A percentile compares a stretch with the other conserved stretches of the same genome.
Conservation (phyloP, 2,888 invertebrate genomes). For the Melieria omissa region DNA sequence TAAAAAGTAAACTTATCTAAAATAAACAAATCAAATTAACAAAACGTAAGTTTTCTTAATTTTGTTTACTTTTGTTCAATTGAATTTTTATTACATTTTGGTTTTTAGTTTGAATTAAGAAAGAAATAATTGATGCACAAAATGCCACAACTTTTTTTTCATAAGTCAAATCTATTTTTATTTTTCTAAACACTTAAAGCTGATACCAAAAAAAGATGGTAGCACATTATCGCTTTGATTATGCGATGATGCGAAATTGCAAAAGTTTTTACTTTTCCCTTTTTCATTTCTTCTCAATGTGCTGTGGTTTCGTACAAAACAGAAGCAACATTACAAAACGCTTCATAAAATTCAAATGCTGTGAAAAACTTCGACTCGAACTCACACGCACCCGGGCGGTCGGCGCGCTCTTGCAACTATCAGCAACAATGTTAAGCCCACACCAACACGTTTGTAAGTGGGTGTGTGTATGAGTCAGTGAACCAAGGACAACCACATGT, state of each 20-base stretch:
- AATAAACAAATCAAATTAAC: too few relatives aligned
- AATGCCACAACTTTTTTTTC: too few relatives aligned
- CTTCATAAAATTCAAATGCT: constrained; percentile 32
- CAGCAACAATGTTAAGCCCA: neutral
- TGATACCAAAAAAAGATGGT: constrained; percentile 44
- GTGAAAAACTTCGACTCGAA: too few relatives aligned
- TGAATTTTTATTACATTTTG: too few relatives aligned
- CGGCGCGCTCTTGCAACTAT: too few relatives aligned
- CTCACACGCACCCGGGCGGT: too few relatives aligned
- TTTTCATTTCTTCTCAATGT: neutral
- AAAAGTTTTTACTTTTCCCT: constrained; percentile 50
- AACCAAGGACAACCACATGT: neutral
- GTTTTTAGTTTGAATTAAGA: too few relatives aligned
- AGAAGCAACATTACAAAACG: constrained; percentile 31
- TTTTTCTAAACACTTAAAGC: neutral
- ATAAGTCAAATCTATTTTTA: too few relatives aligned
- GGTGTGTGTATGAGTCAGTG: neutral
- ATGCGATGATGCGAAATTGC: constrained; percentile 60
- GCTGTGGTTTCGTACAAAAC: neutral
- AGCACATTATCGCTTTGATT: constrained; percentile 57
- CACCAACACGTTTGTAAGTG: neutral
- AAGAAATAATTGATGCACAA: too few relatives aligned
- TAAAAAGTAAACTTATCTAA: too few relatives aligned
- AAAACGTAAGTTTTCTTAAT: too few relatives aligned
- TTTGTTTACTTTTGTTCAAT: too few relatives aligned